Evolutionary conservation across 2,113 vertebrate genomes (phyloP), one percentile per base, ranked within the genome.

Genomic region (Microtus montanus): DNA sequence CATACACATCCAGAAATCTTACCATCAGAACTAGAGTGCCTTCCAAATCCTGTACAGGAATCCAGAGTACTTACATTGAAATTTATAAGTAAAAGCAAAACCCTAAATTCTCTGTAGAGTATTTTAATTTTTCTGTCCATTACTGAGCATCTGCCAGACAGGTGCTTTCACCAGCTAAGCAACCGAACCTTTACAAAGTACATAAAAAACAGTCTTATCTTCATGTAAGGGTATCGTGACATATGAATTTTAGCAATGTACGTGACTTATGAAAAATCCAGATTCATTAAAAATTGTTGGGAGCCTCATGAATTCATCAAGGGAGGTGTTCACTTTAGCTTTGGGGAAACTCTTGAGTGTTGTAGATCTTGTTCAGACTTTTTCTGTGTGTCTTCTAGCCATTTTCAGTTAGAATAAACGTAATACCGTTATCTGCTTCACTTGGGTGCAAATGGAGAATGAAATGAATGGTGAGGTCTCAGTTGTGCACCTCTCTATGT

Each of bases 311-410:
- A 6, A 61, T 82, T 38, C 35, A 22, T 11, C 54, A n/a, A 82
- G n/a, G 14, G 35, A 58, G 5, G 2, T 61, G 35, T 38, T 26
- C 33, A 61, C 11, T 82, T 11, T 82, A 61, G 3, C 52, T 58
- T 82, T 24, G 6, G 20, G 12, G 20, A 22, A 87, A 66, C 28
- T 90, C 20, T 26, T 68, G 26, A 77, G 26, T 90, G 64, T 10
- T 82, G 14, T 71, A 91, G 11, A 82, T n/a, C 9, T 91, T 58
- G 4, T 90, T 61, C 90, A 88, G 93, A 86, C 52, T 80, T 92
- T 92, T 91, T 33, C 30, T 91, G 44, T 28, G 17, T 91, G 1
- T 9, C 8, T 5, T 83, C 2, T 91, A 77, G 52, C n/a, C 24
- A 41, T 47, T 71, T 71, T 90, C 88, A 49, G 92, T 10, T 88